Evolutionary conservation across 2,797 vertebrate genomes (phyloP).

Genomic region (Enteromius fasciolatus): DNA sequence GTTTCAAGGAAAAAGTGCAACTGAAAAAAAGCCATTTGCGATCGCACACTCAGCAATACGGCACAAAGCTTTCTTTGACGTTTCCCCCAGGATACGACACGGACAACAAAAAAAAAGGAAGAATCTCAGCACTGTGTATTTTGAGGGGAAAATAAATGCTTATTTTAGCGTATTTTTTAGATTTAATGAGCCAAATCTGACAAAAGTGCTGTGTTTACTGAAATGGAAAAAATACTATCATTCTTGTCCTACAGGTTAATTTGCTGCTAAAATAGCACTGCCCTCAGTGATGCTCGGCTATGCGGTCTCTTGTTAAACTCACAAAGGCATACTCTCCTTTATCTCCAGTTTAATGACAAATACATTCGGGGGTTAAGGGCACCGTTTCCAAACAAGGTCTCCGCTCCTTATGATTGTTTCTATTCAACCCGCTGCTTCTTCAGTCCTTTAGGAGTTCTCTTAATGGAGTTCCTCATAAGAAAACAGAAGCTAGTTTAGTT

Average conservation of each 20-base stretch:
- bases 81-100: constrained; percentile 22
- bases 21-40: constrained; percentile 30
- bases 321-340: constrained; percentile 3
- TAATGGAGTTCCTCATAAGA: constrained; percentile 7
- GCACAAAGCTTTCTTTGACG: constrained; percentile 20
- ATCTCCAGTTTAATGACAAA: constrained; percentile 32
- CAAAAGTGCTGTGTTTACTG: constrained; percentile 42
- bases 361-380: constrained; percentile 9
- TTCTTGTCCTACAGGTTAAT: constrained; percentile 34
- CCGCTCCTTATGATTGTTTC: constrained; percentile 15
- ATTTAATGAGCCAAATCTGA: constrained; percentile 42
- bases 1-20: constrained; percentile 24
- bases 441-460: constrained; percentile 17
- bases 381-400: constrained; percentile 1
- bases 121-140: constrained; percentile 17
- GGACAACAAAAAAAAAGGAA: constrained; percentile 19
- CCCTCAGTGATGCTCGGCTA: not conserved
- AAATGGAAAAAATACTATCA: constrained; percentile 17
- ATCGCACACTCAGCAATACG: constrained; percentile 33
- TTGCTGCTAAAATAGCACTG: constrained; percentile 19
- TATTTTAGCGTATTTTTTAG: constrained; percentile 36
- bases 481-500: constrained; percentile 22
- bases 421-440: not conserved
- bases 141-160: constrained; percentile 32
- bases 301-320: constrained; percentile 20